phyloP scores from a whole-genome alignment of 1,140 invertebrate genomes.

The Calliphora vicina region DNA sequence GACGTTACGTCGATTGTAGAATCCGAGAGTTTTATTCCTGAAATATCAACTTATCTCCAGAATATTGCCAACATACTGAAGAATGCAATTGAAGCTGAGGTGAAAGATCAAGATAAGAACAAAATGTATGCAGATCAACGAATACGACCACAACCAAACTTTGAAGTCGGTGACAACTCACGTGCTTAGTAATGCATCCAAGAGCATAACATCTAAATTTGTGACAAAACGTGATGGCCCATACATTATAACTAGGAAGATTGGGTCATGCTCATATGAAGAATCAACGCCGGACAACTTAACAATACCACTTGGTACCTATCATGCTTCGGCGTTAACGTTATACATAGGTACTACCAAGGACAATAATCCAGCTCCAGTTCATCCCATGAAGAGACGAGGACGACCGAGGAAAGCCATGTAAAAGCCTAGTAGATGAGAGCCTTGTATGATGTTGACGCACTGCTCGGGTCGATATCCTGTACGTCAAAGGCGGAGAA shows the following conservation, averaged over 20 bases:
- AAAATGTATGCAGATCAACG: slow-evolving; percentile 39
- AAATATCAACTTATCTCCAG: not conserved
- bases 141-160: slow-evolving; percentile 39
- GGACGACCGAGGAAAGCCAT: not conserved
- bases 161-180: slow-evolving; percentile 48
- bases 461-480: not conserved
- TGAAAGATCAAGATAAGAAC: slow-evolving; percentile 7
- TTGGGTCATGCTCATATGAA: slow-evolving; percentile 40
- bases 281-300: slow-evolving; percentile 10
- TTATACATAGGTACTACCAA: not conserved
- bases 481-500: not conserved
- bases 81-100: slow-evolving; percentile 37
- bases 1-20: not conserved
- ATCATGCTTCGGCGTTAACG: not conserved
- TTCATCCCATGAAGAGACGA: not conserved
- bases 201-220: slow-evolving; percentile 53
- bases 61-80: slow-evolving; percentile 29
- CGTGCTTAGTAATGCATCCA: slow-evolving; percentile 45
- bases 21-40: not conserved
- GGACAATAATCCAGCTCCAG: not conserved
- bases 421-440: not conserved
- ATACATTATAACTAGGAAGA: slow-evolving; percentile 45
- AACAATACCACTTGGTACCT: not conserved
- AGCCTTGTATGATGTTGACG: not conserved
- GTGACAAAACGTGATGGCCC: slow-evolving; percentile 54